Conservation (phyloP, 1,140 invertebrate genomes). For the Bombus confusus region DNA sequence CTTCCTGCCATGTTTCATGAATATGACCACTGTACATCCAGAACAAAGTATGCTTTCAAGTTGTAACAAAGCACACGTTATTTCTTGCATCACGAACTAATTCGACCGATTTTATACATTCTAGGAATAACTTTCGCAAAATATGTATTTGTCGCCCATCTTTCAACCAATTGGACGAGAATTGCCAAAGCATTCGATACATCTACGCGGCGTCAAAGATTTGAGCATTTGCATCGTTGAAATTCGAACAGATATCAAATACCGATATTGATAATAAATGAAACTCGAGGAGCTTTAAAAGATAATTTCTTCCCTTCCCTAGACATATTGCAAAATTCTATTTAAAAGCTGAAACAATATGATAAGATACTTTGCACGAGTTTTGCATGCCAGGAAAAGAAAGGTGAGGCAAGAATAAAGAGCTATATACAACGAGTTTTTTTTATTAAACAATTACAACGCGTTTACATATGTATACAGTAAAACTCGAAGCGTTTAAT, state of each 20-base stretch:
- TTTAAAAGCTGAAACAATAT: neutral
- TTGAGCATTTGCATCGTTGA: neutral
- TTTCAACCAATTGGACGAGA: neutral
- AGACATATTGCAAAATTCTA: neutral
- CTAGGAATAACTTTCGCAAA: neutral
- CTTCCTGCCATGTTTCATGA: neutral
- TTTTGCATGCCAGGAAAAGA: neutral
- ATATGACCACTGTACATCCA: neutral
- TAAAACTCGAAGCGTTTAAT: neutral
- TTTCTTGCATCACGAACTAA: neutral
- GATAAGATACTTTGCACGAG: neutral
- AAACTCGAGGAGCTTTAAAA: too few relatives aligned
- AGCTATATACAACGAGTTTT: neutral
- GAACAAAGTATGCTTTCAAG: too few relatives aligned
- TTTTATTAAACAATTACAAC: neutral
- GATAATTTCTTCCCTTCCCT: too few relatives aligned
- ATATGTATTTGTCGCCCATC: neutral
- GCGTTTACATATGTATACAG: neutral
- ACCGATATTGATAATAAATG: neutral
- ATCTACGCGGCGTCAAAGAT: neutral
- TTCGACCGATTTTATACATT: neutral
- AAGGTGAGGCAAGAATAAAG: neutral
- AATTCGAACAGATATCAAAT: neutral
- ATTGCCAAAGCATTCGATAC: neutral
- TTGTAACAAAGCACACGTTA: neutral